A percentile compares a stretch with the other conserved stretches of the same genome.
These are phyloP conservation scores for Altica lythri DNA, from an alignment of 2,888 invertebrate species.

Conservation along the genomic window DNA sequence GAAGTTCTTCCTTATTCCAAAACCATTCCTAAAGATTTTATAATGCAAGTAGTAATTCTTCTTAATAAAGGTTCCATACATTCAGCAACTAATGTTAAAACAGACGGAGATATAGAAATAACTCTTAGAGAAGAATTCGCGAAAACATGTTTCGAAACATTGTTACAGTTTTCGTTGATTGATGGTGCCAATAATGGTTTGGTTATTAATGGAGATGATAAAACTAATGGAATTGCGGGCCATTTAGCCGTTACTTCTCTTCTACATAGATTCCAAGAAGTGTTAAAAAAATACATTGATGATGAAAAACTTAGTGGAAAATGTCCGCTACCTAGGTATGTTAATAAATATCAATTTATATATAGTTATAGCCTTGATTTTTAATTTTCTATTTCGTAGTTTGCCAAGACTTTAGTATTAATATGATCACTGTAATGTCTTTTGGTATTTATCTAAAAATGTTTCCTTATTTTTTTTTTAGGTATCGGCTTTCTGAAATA, in stretches of 20 bases:
- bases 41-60: conserved; percentile 79
- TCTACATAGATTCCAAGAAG: conserved; percentile 90
- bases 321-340: conserved; percentile 80
- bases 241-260: conserved; percentile 89
- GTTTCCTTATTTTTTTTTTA: no score
- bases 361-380: no score
- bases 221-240: conserved; percentile 64
- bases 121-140: conserved; percentile 94
- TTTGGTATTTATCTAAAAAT: no score
- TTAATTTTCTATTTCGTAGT: no score
- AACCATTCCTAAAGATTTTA: conserved; percentile 79
- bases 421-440: no score
- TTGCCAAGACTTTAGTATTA: no score
- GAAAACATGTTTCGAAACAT: conserved; percentile 93
- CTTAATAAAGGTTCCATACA: conserved; percentile 86
- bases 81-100: conserved; percentile 69
- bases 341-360: no score
- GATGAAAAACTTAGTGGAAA: conserved; percentile 83
- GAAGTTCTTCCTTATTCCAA: conserved; percentile 82
- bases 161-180: conserved; percentile 88
- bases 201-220: conserved; percentile 56
- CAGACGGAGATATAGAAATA: conserved; percentile 78
- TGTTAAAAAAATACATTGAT: conserved; percentile 83
- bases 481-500: conserved; percentile 92
- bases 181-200: conserved; percentile 67